Percentiles rank a stretch among this genome's conserved stretches.
phyloP scores from a whole-genome alignment of 2,113 vertebrate genomes.

The Periophthalmodon schlosseri region DNA sequence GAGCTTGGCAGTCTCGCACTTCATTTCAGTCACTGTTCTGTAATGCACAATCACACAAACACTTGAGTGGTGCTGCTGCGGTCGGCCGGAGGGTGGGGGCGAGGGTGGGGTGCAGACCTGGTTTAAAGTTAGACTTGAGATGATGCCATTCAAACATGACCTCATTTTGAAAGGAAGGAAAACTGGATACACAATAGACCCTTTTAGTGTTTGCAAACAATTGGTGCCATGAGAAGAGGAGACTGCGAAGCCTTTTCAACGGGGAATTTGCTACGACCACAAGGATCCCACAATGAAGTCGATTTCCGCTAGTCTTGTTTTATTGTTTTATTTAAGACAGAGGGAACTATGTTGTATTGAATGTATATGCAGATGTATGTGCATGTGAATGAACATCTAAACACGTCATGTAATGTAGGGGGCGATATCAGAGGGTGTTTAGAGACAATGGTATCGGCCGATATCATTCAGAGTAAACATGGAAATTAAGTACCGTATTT shows the following conservation, averaged over 20 bases:
- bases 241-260: not conserved
- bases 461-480: too few relatives aligned
- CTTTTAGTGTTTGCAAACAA: not conserved
- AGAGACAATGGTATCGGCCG: too few relatives aligned
- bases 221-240: not conserved
- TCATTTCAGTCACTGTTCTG: constrained; percentile 57
- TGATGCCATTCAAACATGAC: constrained; percentile 67
- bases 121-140: constrained; percentile 70
- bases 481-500: too few relatives aligned
- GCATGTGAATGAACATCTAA: not conserved
- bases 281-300: not conserved
- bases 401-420: not conserved
- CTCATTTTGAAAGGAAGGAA: constrained; percentile 68
- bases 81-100: constrained; percentile 48
- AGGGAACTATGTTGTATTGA: not conserved
- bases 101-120: constrained; percentile 67
- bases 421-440: too few relatives aligned
- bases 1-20: constrained; percentile 56
- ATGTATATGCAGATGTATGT: not conserved
- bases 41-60: constrained; percentile 52
- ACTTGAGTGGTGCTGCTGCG: constrained; percentile 63
- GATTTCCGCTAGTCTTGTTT: not conserved
- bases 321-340: not conserved
- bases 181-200: constrained; percentile 36
- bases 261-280: not conserved